Evolutionary conservation across 2,797 vertebrate genomes (phyloP).

Genomic region (Vespertilio murinus): DNA sequence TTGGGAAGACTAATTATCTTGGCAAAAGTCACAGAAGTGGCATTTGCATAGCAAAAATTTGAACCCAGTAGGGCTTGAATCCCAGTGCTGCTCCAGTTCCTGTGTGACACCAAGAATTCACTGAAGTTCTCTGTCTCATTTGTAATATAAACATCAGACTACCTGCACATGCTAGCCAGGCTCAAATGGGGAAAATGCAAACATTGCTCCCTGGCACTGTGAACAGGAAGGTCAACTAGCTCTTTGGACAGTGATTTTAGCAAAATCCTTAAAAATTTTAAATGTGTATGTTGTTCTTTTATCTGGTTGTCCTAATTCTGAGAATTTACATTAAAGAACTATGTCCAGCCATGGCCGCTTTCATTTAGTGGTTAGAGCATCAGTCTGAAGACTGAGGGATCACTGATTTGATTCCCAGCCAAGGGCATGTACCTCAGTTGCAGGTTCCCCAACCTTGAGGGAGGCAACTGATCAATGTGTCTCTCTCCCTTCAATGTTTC

Average conservation of each 20-base stretch:
- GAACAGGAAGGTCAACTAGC: not conserved
- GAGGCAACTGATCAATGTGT: no score
- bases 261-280: not conserved
- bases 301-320: not conserved
- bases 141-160: not conserved
- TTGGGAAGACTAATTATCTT: not conserved
- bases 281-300: not conserved
- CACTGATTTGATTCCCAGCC: no score
- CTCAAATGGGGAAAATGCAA: rapidly evolving
- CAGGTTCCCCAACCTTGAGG: no score
- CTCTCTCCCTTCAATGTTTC: no score
- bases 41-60: not conserved
- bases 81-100: not conserved
- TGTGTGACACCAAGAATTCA: not conserved
- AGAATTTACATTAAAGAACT: not conserved
- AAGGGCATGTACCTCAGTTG: no score
- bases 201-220: no score
- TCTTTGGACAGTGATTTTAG: not conserved
- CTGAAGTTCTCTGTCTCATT: not conserved
- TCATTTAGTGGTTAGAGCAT: no score
- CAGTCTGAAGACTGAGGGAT: no score
- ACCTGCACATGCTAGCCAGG: not conserved
- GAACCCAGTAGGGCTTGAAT: not conserved
- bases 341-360: not conserved
- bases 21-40: not conserved